Evolutionary conservation across 2,888 invertebrate genomes (phyloP), one percentile per base, ranked within the genome.

Genomic region (Tachina fera): DNA sequence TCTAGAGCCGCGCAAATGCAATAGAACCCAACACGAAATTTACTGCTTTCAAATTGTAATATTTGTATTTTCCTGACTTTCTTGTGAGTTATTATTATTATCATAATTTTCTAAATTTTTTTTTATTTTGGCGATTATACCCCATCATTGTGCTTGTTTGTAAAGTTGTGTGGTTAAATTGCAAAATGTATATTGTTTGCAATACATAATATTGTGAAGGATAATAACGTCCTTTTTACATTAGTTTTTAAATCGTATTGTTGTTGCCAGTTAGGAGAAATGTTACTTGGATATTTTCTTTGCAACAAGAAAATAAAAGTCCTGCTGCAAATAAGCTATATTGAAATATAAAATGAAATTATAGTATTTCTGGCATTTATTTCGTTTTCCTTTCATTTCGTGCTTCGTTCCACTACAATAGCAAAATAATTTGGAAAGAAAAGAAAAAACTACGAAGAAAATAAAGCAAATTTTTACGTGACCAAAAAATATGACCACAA

Each of bases 291-390:
- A 9, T 45, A 45, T 53, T 53, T 53, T n/a, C 13, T 39, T 51
- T 22, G 13, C 10, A 61, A n/a, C 9, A 60, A 51, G 56, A 49
- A 72, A 74, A 80, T 47, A 72, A 65, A 43, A 53, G 31, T 51
- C 45, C 19, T 65, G 4, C 41, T 11, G 43, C 47, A 68, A 70
- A 45, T 51, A 70, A 76, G 71, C 13, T 65, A 83, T 77, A 83
- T 83, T 83, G 77, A 83, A 71, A 77, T 71, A 65, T 1, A 83
- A 77, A 83, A 83, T 60, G 9, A 71, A 77, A 83, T 83, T 77
- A 77, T 65, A 72, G 49, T 22, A 72, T 67, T 71, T 83, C 76
- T 63, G 43, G 63, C 63, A 77, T 77, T 83, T 77, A 65, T 77
- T 49, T 58, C 11, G 1, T 68, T 63, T 31, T 60, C 49, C 19